Conservation (phyloP, 2,888 invertebrate species). For the Eueremaeus valkanovi region DNA sequence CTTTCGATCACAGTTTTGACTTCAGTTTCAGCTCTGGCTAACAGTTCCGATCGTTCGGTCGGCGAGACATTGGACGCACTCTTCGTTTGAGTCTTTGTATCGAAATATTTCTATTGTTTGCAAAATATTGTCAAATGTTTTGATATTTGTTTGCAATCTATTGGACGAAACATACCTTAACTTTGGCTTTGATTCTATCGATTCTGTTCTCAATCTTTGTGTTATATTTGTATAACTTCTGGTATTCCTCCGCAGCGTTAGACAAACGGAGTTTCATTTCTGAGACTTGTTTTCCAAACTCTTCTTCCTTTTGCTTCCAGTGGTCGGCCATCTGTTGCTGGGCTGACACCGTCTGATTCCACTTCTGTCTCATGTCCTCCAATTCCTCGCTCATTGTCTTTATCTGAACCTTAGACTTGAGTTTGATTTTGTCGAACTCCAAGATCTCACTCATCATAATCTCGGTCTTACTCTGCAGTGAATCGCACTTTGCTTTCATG, state of each 20-base stretch:
- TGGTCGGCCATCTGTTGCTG: not conserved
- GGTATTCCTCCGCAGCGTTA: constrained; percentile 17
- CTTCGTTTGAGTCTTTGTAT: not conserved
- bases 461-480: constrained; percentile 1
- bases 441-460: constrained; percentile 23
- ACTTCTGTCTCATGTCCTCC: not conserved
- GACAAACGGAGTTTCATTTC: constrained; percentile 30
- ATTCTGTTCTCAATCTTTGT: constrained; percentile 16
- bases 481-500: constrained; percentile 25
- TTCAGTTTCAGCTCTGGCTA: constrained; percentile 20
- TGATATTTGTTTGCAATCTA: too few relatives aligned
- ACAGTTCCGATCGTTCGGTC: not conserved
- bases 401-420: not conserved
- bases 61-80: not conserved
- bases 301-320: not conserved
- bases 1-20: constrained; percentile 30
- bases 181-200: constrained; percentile 16
- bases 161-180: constrained; percentile 19
- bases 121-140: not conserved
- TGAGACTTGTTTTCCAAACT: not conserved
- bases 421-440: constrained; percentile 29
- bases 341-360: not conserved
- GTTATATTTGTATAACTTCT: not conserved
- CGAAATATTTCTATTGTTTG: not conserved
- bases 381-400: constrained; percentile 19